Base-by-base conservation (phyloP, 2,113 vertebrate genomes). In the Neoarius graeffei region DNA sequence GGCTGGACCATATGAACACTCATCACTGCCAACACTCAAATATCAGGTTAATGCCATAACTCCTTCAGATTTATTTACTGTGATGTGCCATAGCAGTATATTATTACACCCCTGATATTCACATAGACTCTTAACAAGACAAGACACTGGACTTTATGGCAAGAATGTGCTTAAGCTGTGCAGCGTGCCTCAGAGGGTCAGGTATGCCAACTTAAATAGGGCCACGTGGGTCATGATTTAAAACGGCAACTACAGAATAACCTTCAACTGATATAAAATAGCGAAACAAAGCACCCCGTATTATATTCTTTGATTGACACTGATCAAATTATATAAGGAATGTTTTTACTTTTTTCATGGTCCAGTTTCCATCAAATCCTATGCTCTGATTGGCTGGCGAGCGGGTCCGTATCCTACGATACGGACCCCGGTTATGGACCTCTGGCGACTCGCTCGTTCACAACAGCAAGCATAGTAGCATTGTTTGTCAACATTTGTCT, bases 91-190 rank as follows among this genome's bases (percentile, higher is more conserved):
- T 52, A 52, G 74, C 30, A 48, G 3, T 79, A 27, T 54, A 54
- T 52, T 54, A 56, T n/a, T 79, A 79, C 76, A 79, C 23, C 15
- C 50, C 76, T n/a, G 52, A 79, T 79, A n/a, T 54, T 25, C 76
- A n/a, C 7, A 79, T 15, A 20, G 6, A 23, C 19, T 7, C 30
- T 74, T 74, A 23, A 48, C 71, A 74, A 48, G 35, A 73, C 15
- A 35, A 42, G 30, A 42, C 17, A 48, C 35, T 35, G 27, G 42
- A 48, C 42, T 9, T 74, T 50, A 50, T 76, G 17, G 42, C 73
- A 76, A 50, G 42, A 23, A 50, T 4, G 1, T 48, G 19, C 42
- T 25, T 25, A n/a, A 69, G 42, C 9, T 1, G 2, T 80, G 25
- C 52, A 56, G 5, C 57, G 54, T 56, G 50, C 52, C 13, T 56